Conservation (phyloP, 2,888 invertebrate species). For the Epistrophe eligans region DNA sequence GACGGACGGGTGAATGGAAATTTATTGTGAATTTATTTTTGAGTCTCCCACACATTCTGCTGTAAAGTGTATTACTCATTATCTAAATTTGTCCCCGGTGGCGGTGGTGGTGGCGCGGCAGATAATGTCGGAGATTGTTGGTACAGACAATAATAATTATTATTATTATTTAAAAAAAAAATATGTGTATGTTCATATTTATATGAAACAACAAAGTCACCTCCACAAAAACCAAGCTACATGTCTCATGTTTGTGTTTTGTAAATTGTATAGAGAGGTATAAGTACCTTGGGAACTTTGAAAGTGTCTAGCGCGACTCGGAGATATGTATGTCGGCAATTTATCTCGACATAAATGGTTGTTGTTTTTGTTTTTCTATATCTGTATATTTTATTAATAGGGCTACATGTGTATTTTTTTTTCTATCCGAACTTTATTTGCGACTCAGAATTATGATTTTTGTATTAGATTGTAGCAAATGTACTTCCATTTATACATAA, state of each 20-base stretch:
- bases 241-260: conserved; percentile 18
- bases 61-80: conserved; percentile 67
- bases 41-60: conserved; percentile 66
- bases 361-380: neutral
- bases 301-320: conserved; percentile 26
- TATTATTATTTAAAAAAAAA: neutral
- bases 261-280: neutral
- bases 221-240: conserved; percentile 5
- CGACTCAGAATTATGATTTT: conserved; percentile 17
- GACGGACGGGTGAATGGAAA: conserved; percentile 14
- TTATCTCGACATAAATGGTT: conserved; percentile 14
- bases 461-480: neutral
- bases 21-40: conserved; percentile 54
- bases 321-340: conserved; percentile 3
- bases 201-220: conserved; percentile 33
- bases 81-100: conserved; percentile 61
- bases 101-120: no score
- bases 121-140: conserved; percentile 24
- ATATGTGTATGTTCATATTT: neutral
- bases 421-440: neutral
- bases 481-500: neutral
- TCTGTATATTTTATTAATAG: conserved; percentile 10
- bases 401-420: neutral
- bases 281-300: conserved; percentile 21
- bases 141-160: conserved; percentile 27